phyloP scores from a whole-genome alignment of 2,888 invertebrate genomes.

The Nebria salina region DNA sequence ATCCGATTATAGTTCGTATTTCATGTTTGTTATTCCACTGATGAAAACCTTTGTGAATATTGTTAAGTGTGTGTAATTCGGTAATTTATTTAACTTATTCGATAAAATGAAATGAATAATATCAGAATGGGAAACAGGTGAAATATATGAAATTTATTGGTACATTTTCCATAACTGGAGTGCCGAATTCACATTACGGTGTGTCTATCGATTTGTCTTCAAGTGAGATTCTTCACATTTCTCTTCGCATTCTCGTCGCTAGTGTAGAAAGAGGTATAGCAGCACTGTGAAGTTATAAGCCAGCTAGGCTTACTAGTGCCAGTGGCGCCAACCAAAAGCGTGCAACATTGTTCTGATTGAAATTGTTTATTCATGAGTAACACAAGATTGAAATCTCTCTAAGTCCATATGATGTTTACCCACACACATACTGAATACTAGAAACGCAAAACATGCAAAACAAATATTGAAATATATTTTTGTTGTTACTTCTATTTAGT shows the following conservation, averaged over 20 bases:
- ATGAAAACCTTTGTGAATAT: no score
- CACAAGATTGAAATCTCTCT: constrained; percentile 39
- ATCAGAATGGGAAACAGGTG: background rate
- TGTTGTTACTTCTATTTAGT: background rate
- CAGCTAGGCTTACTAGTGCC: background rate
- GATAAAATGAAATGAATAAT: background rate
- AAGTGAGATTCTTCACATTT: constrained; percentile 30
- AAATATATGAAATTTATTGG: constrained; percentile 12
- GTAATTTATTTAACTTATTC: background rate
- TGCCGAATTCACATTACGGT: background rate
- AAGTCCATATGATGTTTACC: background rate
- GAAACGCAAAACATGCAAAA: constrained; percentile 4
- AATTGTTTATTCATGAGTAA: constrained; percentile 39
- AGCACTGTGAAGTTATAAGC: constrained; percentile 7
- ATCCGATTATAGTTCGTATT: no score
- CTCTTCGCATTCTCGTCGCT: constrained; percentile 25
- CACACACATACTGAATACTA: background rate
- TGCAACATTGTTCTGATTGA: constrained; percentile 38
- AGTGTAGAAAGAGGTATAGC: background rate
- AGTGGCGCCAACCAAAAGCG: constrained; percentile 14
- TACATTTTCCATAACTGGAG: constrained; percentile 13
- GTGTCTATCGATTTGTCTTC: constrained; percentile 19
- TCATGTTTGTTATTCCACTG: no score
- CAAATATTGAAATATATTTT: constrained; percentile 4
- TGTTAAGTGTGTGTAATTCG: no score